Evolutionary conservation across 2,888 invertebrate species (phyloP).

Genomic region (Sipha maydis): DNA sequence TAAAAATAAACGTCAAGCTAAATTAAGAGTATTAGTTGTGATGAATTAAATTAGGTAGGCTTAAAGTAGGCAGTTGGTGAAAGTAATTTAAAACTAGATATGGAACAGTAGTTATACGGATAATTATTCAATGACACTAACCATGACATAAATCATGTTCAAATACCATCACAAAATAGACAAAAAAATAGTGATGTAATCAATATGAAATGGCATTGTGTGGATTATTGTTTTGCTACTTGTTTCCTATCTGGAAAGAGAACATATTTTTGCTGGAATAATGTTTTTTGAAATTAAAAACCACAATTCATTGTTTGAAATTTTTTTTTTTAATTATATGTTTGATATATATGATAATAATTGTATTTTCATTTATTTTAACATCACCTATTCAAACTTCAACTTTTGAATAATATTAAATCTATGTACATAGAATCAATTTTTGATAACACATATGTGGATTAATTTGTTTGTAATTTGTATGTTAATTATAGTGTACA

Average conservation of each 20-base stretch:
- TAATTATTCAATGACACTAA: constrained; percentile 57
- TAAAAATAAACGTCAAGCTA: background rate
- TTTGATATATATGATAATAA: background rate
- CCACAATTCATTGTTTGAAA: background rate
- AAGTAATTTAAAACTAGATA: constrained; percentile 61
- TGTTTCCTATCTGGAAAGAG: background rate
- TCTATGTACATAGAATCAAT: too few relatives aligned
- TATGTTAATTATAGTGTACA: background rate
- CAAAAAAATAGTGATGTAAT: constrained; percentile 38
- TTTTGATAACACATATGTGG: too few relatives aligned
- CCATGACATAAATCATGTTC: constrained; percentile 60
- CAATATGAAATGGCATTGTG: constrained; percentile 39
- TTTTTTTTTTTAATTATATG: background rate
- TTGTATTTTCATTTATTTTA: background rate
- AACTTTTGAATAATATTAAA: too few relatives aligned
- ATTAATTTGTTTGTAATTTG: background rate
- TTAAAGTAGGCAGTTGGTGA: constrained; percentile 48
- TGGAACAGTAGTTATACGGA: constrained; percentile 56
- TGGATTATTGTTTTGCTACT: constrained; percentile 18
- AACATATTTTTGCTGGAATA: background rate
- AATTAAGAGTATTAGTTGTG: constrained; percentile 36
- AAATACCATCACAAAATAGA: constrained; percentile 49
- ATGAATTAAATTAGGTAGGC: constrained; percentile 47
- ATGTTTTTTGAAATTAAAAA: background rate
- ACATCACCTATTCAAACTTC: background rate